Percentiles rank a stretch among this genome's conserved stretches.
These are phyloP conservation scores for Grammomys dolichurus DNA, from an alignment of 2,113 vertebrate species.

Conservation along the genomic window DNA sequence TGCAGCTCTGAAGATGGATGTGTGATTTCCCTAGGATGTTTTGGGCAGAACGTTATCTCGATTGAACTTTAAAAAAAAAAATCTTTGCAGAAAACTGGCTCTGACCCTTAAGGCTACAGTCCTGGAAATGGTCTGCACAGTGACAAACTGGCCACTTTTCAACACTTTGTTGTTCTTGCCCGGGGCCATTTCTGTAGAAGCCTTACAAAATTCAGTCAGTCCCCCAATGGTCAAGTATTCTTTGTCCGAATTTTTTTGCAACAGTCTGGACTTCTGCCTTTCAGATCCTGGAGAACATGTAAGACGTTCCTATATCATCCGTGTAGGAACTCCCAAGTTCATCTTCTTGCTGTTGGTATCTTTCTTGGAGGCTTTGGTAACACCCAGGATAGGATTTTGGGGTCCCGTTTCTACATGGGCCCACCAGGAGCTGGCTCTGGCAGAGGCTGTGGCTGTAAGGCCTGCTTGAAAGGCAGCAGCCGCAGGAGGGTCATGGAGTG, in stretches of 20 bases:
- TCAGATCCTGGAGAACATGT: too few relatives aligned
- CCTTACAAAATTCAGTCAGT: constrained; percentile 92
- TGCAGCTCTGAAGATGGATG: constrained; percentile 97
- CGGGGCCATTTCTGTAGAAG: constrained; percentile 92
- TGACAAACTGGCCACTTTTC: constrained; percentile 94
- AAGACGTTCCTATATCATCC: too few relatives aligned
- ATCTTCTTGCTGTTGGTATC: too few relatives aligned
- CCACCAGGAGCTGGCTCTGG: too few relatives aligned
- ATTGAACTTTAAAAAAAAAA: constrained; percentile 91
- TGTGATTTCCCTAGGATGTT: constrained; percentile 98
- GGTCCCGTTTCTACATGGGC: too few relatives aligned
- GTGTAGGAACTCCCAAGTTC: too few relatives aligned
- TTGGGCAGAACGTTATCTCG: constrained; percentile 96
- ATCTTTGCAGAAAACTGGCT: constrained; percentile 94
- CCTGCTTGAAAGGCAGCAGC: too few relatives aligned
- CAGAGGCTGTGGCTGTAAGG: too few relatives aligned
- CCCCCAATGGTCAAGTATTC: constrained; percentile 94
- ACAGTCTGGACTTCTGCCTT: constrained; percentile 94
- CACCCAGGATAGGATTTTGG: too few relatives aligned
- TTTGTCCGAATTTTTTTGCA: constrained; percentile 94
- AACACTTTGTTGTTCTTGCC: constrained; percentile 92
- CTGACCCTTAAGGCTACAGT: constrained; percentile 94
- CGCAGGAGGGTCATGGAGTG: too few relatives aligned
- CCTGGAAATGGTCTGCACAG: constrained; percentile 97
- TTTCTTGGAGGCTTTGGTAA: too few relatives aligned